phyloP scores from a whole-genome alignment of 1,140 invertebrate species.

The Tetramorium parvispinum region DNA sequence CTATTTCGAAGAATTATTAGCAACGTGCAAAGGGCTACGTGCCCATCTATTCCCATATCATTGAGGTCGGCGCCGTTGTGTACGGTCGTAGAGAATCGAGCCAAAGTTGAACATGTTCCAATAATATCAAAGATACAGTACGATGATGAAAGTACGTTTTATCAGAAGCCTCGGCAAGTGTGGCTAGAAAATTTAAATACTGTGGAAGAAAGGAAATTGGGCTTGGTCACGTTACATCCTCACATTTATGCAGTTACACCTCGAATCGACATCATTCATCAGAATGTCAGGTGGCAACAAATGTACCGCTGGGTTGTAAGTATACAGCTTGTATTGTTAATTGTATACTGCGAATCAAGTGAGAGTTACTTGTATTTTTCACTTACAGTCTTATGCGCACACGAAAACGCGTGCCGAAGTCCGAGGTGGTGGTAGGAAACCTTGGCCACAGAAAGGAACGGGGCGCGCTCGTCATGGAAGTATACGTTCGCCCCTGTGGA shows the following conservation, averaged over 20 bases:
- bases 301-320: constrained; percentile 93
- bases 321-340: constrained; percentile 29
- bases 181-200: constrained; percentile 97
- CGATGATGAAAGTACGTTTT: constrained; percentile 75
- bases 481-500: constrained; percentile 94
- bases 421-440: constrained; percentile 94
- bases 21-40: constrained; percentile 65
- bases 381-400: constrained; percentile 88
- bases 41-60: constrained; percentile 57
- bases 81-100: constrained; percentile 45
- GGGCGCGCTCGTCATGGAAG: constrained; percentile 96
- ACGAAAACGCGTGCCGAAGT: constrained; percentile 93
- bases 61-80: constrained; percentile 62
- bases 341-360: neutral
- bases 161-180: constrained; percentile 90
- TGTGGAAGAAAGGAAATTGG: constrained; percentile 92
- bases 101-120: constrained; percentile 46
- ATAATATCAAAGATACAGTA: constrained; percentile 75
- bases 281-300: constrained; percentile 96
- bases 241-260: constrained; percentile 93
- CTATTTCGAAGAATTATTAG: constrained; percentile 66
- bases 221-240: constrained; percentile 95
- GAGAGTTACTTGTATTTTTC: neutral
- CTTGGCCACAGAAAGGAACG: constrained; percentile 97
- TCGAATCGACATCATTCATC: constrained; percentile 94